Conservation (phyloP, 2,113 vertebrate genomes). For the Plecotus auritus region DNA sequence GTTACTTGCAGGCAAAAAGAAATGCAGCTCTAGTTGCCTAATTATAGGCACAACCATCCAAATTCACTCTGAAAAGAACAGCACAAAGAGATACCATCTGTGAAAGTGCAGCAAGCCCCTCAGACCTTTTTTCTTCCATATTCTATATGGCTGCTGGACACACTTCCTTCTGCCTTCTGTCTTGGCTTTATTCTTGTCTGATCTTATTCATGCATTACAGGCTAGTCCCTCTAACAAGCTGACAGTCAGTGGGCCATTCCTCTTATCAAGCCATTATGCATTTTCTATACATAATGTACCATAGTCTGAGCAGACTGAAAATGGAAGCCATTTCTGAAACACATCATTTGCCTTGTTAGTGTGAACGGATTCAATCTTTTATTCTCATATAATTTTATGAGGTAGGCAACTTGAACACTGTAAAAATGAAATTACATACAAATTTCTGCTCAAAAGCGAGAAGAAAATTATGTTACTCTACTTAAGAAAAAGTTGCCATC, state of each 20-base stretch:
- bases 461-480: slow-evolving; percentile 53
- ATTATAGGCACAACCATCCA: slow-evolving; percentile 44
- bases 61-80: slow-evolving; percentile 34
- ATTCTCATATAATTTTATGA: slow-evolving; percentile 16
- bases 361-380: neutral
- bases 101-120: slow-evolving; percentile 13
- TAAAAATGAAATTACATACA: slow-evolving; percentile 40
- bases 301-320: neutral
- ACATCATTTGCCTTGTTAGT: neutral
- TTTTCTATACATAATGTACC: neutral
- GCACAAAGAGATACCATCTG: slow-evolving; percentile 57
- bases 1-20: slow-evolving; percentile 56
- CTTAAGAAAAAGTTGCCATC: slow-evolving; percentile 25
- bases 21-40: slow-evolving; percentile 41
- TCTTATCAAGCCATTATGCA: neutral
- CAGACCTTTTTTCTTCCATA: neutral
- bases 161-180: neutral
- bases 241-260: neutral
- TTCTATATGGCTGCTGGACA: neutral
- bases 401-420: slow-evolving; percentile 6
- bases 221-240: neutral
- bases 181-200: neutral
- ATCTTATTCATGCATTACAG: neutral
- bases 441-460: slow-evolving; percentile 45
- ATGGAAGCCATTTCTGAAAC: neutral